These are phyloP conservation scores for Terrapene triunguis DNA, from an alignment of 2,113 vertebrate genomes.

Conservation along the genomic window DNA sequence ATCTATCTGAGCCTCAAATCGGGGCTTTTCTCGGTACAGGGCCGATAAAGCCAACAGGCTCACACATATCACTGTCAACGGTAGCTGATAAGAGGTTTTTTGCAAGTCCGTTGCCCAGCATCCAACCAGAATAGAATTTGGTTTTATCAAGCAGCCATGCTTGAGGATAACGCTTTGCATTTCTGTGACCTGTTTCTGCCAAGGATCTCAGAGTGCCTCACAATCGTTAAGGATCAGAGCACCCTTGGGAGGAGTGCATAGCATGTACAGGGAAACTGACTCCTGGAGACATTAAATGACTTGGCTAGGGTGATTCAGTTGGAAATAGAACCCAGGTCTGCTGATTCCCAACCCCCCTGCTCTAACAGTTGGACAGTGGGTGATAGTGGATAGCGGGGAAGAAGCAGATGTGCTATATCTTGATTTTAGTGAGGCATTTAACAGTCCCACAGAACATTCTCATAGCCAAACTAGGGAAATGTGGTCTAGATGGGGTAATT, in stretches of 20 bases:
- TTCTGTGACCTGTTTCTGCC: neutral
- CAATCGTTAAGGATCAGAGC: neutral
- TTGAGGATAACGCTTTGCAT: neutral
- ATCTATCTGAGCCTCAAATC: conserved; percentile 10
- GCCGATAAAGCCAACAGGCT: conserved; percentile 47
- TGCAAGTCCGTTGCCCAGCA: neutral
- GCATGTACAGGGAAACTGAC: neutral
- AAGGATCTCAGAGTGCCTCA: neutral
- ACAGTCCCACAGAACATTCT: neutral
- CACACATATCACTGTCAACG: neutral
- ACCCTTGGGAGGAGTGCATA: rapidly evolving
- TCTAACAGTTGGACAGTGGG: neutral
- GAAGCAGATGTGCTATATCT: neutral
- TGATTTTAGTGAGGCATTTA: neutral
- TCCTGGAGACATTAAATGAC: neutral
- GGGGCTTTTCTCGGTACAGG: neutral
- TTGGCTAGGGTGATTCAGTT: neutral
- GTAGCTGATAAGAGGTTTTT: conserved; percentile 33
- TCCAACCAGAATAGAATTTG: neutral
- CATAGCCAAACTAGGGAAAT: neutral
- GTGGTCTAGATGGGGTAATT: neutral
- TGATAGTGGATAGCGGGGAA: neutral
- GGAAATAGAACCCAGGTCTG: neutral
- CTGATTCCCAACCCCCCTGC: neutral
- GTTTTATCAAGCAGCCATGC: neutral